phyloP scores from a whole-genome alignment of 2,113 vertebrate genomes.

The Hemicordylus capensis region DNA sequence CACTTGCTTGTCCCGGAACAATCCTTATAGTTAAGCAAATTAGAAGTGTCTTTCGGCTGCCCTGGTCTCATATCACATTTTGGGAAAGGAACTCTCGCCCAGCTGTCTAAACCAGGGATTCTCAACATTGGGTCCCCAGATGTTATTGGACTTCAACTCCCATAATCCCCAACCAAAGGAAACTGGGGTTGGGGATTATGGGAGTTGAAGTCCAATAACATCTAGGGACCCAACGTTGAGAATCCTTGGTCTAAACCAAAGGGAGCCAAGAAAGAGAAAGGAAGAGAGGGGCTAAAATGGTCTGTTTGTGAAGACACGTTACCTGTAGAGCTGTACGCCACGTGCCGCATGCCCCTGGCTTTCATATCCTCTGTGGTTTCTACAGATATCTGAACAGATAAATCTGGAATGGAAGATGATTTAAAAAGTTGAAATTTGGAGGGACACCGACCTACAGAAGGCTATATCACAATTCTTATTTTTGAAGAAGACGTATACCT shows the following conservation, averaged over 20 bases:
- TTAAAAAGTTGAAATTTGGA: background rate
- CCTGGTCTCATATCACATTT: background rate
- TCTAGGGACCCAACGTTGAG: too few species aligned
- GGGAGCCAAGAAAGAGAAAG: too few species aligned
- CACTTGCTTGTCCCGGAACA: background rate
- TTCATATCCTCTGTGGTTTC: constrained; percentile 88
- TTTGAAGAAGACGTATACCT: background rate
- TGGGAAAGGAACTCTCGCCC: too few species aligned
- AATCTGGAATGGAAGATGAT: constrained; percentile 58
- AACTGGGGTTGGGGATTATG: too few species aligned
- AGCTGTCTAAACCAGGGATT: background rate
- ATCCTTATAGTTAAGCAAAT: background rate
- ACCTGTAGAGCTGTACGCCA: constrained; percentile 83
- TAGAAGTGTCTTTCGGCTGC: background rate
- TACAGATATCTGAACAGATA: constrained; percentile 93
- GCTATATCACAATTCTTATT: background rate
- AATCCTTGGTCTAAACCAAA: too few species aligned
- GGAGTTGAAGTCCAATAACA: too few species aligned
- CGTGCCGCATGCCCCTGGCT: constrained; percentile 87
- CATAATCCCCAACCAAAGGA: too few species aligned
- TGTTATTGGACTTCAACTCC: too few species aligned
- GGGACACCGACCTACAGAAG: rapidly evolving
- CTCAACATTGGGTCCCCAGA: too few species aligned
- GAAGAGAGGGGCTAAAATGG: too few species aligned
- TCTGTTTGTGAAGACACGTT: background rate